Evolutionary conservation across 2,113 vertebrate genomes (phyloP).

Genomic region (Psittacus erithacus): DNA sequence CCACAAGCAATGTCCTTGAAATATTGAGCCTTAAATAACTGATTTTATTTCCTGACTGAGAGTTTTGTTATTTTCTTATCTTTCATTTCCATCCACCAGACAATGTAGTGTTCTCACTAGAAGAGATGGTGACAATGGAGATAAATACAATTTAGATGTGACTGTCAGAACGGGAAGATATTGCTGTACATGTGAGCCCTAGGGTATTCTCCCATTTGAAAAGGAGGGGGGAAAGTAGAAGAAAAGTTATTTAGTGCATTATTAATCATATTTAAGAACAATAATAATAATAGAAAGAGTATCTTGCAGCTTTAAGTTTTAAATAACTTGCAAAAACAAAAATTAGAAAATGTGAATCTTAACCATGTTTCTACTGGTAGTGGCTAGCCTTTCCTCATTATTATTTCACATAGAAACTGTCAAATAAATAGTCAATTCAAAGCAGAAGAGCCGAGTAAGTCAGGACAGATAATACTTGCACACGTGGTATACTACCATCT

Average conservation of each 20-base stretch:
- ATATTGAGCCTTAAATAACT: constrained; percentile 22
- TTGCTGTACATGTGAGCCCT: not conserved
- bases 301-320: not conserved
- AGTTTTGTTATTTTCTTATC: constrained; percentile 38
- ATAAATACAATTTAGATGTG: constrained; percentile 1
- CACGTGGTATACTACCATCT: not conserved
- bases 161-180: not conserved
- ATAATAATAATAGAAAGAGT: not conserved
- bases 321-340: not conserved
- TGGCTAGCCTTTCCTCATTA: not conserved
- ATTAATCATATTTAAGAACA: not conserved
- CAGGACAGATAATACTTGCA: not conserved
- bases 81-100: constrained; percentile 21
- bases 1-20: constrained; percentile 16
- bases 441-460: not conserved
- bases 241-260: not conserved
- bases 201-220: not conserved
- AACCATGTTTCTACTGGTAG: not conserved
- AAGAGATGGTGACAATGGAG: not conserved
- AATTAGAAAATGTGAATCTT: not conserved
- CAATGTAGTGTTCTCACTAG: not conserved
- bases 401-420: not conserved
- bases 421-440: not conserved
- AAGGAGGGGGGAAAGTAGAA: fast-evolving
- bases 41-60: not conserved